A percentile compares a stretch with the other conserved stretches of the same genome.
Evolutionary conservation across 2,113 vertebrate genomes (phyloP).

Genomic region (Puffinus mauretanicus): DNA sequence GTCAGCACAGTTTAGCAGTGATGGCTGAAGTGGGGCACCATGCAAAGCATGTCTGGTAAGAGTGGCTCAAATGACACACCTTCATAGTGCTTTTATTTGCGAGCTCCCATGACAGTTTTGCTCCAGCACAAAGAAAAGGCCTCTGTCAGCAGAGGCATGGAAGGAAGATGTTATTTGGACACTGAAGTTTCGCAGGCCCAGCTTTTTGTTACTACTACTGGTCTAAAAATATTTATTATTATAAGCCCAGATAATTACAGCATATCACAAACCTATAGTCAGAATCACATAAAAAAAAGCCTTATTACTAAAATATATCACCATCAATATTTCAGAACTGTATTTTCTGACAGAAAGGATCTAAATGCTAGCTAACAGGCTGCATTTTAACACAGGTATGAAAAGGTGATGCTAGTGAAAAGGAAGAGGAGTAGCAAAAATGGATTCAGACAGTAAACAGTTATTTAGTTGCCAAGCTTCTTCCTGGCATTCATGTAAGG

Average conservation of each 20-base stretch:
- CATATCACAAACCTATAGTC: neutral
- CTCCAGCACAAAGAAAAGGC: neutral
- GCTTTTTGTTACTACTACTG: neutral
- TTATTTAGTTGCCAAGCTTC: neutral
- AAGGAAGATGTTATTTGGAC: neutral
- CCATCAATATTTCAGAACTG: neutral
- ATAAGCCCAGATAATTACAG: neutral
- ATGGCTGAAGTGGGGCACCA: neutral
- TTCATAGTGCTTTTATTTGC: accelerated
- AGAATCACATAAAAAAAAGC: neutral
- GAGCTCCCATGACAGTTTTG: neutral
- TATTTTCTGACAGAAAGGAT: neutral
- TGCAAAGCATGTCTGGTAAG: neutral
- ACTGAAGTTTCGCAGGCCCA: neutral
- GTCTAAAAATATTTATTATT: neutral
- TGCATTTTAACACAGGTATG: neutral
- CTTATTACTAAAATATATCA: neutral
- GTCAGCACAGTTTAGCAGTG: neutral
- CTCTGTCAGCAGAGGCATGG: neutral
- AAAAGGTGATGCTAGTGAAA: neutral
- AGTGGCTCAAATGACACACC: neutral
- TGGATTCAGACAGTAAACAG: neutral
- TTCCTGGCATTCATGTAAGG: neutral
- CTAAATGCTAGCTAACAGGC: neutral
- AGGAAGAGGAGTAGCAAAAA: neutral